Conservation (phyloP, 53 echinoderm and acorn worm species). For the Apostichopus leukothele region DNA sequence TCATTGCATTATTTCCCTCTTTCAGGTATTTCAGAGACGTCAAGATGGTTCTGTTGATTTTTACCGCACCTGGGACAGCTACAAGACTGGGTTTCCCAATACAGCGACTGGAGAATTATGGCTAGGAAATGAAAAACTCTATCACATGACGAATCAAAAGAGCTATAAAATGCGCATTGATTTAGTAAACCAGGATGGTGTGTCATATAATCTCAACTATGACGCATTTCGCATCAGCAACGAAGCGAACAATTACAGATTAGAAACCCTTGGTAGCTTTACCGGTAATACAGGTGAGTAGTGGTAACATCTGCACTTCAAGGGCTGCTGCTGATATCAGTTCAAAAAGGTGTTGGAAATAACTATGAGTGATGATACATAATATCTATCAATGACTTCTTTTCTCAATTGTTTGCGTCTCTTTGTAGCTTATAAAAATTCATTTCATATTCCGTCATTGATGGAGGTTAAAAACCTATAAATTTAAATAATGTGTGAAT, state of each 20-base stretch:
- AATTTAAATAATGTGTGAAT: too few species aligned
- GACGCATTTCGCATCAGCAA: slow-evolving; percentile 1
- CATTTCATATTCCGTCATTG: too few species aligned
- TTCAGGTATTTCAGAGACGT: slow-evolving; percentile 32
- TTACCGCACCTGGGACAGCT: slow-evolving; percentile 11
- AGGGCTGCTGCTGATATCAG: too few species aligned
- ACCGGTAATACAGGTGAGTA: slow-evolving; percentile 33
- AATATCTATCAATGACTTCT: too few species aligned
- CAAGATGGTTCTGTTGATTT: slow-evolving; percentile 30
- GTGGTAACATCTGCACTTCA: neutral
- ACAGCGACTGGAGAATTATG: slow-evolving; percentile 12
- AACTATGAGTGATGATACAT: too few species aligned
- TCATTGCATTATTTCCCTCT: neutral
- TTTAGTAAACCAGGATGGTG: slow-evolving; percentile 11
- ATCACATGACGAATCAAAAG: neutral
- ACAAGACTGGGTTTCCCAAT: slow-evolving; percentile 8
- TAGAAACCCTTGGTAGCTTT: slow-evolving; percentile 13
- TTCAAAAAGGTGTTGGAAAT: too few species aligned
- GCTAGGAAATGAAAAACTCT: slow-evolving; percentile 38
- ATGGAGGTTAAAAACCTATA: too few species aligned
- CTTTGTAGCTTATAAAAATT: too few species aligned
- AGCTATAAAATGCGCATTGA: slow-evolving; percentile 21
- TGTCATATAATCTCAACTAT: neutral
- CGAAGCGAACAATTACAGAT: neutral
- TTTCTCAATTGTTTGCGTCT: too few species aligned